phyloP scores from a whole-genome alignment of 2,797 vertebrate genomes.

The Leuciscus waleckii region DNA sequence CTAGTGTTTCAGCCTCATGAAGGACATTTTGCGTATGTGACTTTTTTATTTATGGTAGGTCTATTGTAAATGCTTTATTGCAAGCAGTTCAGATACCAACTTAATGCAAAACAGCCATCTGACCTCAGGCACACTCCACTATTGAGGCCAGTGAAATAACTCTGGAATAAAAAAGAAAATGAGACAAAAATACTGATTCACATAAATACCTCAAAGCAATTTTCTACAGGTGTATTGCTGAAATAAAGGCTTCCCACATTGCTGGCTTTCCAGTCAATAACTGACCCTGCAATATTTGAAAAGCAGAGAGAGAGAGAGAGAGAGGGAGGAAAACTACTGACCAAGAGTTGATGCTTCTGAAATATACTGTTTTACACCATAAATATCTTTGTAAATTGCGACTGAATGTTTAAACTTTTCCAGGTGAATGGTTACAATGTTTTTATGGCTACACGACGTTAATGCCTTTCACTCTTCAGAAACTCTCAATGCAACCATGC shows the following conservation, averaged over 20 bases:
- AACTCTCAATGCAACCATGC: neutral
- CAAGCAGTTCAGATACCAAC: conserved; percentile 18
- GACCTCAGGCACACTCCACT: conserved; percentile 9
- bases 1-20: neutral
- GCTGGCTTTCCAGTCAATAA: neutral
- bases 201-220: conserved; percentile 52
- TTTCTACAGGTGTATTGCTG: conserved; percentile 20
- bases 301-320: neutral
- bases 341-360: neutral
- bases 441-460: neutral
- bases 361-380: neutral
- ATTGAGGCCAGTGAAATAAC: conserved; percentile 5
- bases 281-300: conserved; percentile 5
- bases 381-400: conserved; percentile 23
- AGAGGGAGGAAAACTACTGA: neutral
- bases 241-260: neutral
- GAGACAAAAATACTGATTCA: conserved; percentile 41
- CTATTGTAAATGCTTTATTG: conserved; percentile 35
- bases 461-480: conserved; percentile 22
- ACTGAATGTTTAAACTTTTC: conserved; percentile 20
- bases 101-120: neutral
- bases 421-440: conserved; percentile 8
- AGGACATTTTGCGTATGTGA: neutral
- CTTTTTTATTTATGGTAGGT: conserved; percentile 20
- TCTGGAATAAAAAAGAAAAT: conserved; percentile 17